Evolutionary conservation across 2,888 invertebrate genomes (phyloP), one percentile per base, ranked within the genome.

Genomic region (Patella caerulea): DNA sequence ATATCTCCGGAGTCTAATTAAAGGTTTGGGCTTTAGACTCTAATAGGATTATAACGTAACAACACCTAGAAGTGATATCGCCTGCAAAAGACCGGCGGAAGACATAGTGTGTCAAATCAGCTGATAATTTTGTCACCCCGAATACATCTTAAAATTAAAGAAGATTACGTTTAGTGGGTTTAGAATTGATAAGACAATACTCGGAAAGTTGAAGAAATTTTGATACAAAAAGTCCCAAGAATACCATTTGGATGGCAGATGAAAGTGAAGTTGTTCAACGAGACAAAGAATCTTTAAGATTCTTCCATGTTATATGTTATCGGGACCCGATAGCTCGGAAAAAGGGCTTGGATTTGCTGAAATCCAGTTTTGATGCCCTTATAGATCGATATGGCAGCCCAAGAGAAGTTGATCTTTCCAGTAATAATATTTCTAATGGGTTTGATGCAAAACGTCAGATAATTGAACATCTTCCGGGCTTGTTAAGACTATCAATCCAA

Each of bases 401-500:
- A 4, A 71, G 75, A 17, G 74, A 79, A n/a, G n/a, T 65, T 14
- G 52, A 24, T 34, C 4, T 34, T 1, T 72, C 72, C n/a, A n/a
- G 15, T 11, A 56, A 72, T 3, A 73, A 72, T 5, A 24, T 70
- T 56, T 70, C 80, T 17, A 79, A 82, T 53, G 80, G 80, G 2
- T 11, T 80, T 12, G 78, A 74, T 65, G 73, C 71, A 93, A 93
- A 45, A 93, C 94, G 83, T 90, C 94, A 74, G 92, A 93, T 77
- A 88, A 92, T 56, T 34, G 83, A 83, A 72, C 93, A 94, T 90
- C 91, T 94, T 83, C 94, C 94, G 56, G 93, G 93, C 82, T 93
- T 94, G 83, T 90, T 94, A 77, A 91, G 94, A 85, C 92, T 94
- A 79, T 93, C 93, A 76, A 92, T 93, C 82, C 93, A 93, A 88